Base-by-base conservation (phyloP, 2,888 invertebrate species). In the Arrhopalites spinosus region DNA sequence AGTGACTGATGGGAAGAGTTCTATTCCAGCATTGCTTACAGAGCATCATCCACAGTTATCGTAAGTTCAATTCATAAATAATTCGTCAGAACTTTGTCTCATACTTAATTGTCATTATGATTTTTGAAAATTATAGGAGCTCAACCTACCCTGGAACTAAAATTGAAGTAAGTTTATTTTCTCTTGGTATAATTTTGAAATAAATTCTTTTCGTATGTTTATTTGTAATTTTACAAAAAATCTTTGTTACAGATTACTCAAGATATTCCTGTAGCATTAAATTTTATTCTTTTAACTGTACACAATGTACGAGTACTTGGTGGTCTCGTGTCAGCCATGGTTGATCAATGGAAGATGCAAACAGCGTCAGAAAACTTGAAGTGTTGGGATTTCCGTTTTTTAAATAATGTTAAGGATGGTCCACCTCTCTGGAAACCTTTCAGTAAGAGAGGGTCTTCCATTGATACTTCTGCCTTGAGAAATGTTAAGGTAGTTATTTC, bases 291-390 rank as follows among this genome's bases (percentile, higher is more conserved):
- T 13, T 43, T 74, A 13, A 69, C 11, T n/a, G 20, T 25, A 17
- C 43, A 61, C n/a, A 74, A 74, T 29, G 59, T 45, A 1, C 29
- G 61, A n/a, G 77, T 81, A 0, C 47, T 81, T 23, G 81, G 81
- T 13, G 81, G 81, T 23, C 61, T 73, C 59, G 81, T 81, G 2
- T 72, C 77, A n/a, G 78, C 80, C 45, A 56, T 82, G 17, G 71
- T 76, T 11, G 80, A 80, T n/a, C 79, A 80, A 50, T 81, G 81
- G 81, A 78, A 80, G 13, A 66, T 79, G 64, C 81, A 81, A 29
- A 74, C 76, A 71, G 78, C 77, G 20, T 69, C 77, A 25, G 80
- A 80, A 43, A 74, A 77, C 8, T 80, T 80, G 27, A 78, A 80
- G 47, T 77, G 78, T 27, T 81, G 81, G 81, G 80, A 80, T 23